Evolutionary conservation across 1,140 invertebrate species (phyloP), one percentile per base, ranked within the genome.

Genomic region (Lutraria rhynchaena): DNA sequence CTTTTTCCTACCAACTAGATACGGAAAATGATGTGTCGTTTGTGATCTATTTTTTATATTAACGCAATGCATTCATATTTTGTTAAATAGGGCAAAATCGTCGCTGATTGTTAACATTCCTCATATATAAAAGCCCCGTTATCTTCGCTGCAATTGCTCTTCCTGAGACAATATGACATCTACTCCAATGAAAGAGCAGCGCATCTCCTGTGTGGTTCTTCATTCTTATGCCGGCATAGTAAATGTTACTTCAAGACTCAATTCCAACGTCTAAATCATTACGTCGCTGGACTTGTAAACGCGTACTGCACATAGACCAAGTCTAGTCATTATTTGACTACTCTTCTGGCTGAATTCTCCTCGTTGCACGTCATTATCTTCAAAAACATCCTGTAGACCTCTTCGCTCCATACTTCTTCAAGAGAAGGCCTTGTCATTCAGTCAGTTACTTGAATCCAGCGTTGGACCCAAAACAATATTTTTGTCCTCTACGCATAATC

Each of bases 61-160:
- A 44, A 44, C 27, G n/a, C n/a, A 44, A n/a, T 65, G 15, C 37
- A 41, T 65, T 65, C 61, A 44, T 65, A 44, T 65, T 65, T 65
- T 65, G 61, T 65, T 65, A 41, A 22, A 65, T 65, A 65, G 61
- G 61, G 61, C 61, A 65, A 44, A 65, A 35, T 9, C 31, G 61
- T 41, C 27, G 61, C 61, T 3, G 61, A 65, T 65, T 17, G 61
- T 44, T 65, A 44, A 65, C 61, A 65, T 65, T 17, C 61, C 37
- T 65, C 61, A 65, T 65, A 65, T 44, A 37, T 3, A 29, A n/a
- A n/a, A 22, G 17, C 61, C 17, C 4, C 24, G 27, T 22, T 44
- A 29, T 22, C 37, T 65, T 19, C 35, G 61, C 37, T 41, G 35
- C 35, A 41, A 65, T 7, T 19, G n/a, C n/a, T 44, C 61, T 17